Conservation (phyloP, 2,888 invertebrate genomes). For the Philaethria dido region DNA sequence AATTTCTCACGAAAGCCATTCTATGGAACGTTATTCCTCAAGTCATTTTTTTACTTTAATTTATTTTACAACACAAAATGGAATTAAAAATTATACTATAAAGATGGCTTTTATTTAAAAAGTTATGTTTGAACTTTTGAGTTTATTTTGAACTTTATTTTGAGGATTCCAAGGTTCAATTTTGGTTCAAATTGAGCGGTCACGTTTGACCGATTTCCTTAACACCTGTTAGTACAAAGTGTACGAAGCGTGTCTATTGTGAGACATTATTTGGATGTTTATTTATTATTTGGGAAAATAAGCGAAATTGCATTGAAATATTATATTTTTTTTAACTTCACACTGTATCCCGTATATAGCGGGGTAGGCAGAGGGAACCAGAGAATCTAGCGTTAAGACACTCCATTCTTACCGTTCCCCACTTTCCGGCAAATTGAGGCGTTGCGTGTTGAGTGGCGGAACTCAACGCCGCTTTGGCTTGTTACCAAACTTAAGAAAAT, state of each 20-base stretch:
- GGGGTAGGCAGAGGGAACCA: too few species aligned
- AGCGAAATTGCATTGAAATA: too few species aligned
- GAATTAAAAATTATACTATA: neutral
- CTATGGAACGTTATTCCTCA: slow-evolving; percentile 54
- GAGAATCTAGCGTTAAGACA: too few species aligned
- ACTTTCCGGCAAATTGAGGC: too few species aligned
- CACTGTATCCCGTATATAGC: too few species aligned
- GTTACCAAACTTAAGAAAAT: too few species aligned
- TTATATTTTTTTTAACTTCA: neutral
- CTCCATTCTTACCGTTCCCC: too few species aligned
- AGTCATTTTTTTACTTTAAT: slow-evolving; percentile 7
- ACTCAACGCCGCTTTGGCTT: too few species aligned
- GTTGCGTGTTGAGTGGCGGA: too few species aligned
- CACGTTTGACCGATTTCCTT: slow-evolving; percentile 32
- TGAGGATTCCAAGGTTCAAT: neutral
- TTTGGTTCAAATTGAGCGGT: slow-evolving; percentile 5
- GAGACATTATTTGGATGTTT: slow-evolving; percentile 3
- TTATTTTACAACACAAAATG: slow-evolving; percentile 15
- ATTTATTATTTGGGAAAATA: neutral
- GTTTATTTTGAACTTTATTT: neutral
- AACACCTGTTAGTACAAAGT: slow-evolving; percentile 31
- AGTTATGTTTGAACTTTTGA: neutral
- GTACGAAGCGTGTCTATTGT: slow-evolving; percentile 17
- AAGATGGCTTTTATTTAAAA: neutral
- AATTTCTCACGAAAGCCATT: slow-evolving; percentile 59